Conservation (phyloP, 2,113 vertebrate species). For the Trochalopteron elliotii region DNA sequence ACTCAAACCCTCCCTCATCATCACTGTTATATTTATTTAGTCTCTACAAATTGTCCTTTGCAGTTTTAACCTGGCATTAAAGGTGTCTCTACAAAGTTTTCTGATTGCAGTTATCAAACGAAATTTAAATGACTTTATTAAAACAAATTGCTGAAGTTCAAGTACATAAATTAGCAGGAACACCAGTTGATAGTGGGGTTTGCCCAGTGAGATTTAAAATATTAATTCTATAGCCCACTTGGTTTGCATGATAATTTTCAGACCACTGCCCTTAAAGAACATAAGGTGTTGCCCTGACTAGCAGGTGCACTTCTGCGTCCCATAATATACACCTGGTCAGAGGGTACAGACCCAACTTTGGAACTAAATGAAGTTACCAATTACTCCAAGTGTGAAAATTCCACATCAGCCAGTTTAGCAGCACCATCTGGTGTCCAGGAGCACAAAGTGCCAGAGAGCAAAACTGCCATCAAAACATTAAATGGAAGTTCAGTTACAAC, state of each 20-base stretch:
- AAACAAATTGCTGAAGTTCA: background rate
- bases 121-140: background rate
- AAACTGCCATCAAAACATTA: background rate
- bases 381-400: background rate
- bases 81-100: background rate
- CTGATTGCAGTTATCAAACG: background rate
- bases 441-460: background rate
- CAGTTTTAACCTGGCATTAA: background rate
- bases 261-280: background rate
- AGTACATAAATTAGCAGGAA: background rate
- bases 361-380: background rate
- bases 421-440: conserved; percentile 64
- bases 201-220: background rate
- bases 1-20: background rate
- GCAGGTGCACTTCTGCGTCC: background rate
- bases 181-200: background rate
- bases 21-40: background rate
- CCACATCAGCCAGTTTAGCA: background rate
- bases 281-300: background rate
- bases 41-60: background rate
- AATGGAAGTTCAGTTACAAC: background rate
- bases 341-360: background rate
- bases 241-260: background rate
- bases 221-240: background rate
- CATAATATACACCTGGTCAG: background rate